Conservation (phyloP, 2,797 vertebrate genomes). For the Picus viridis region DNA sequence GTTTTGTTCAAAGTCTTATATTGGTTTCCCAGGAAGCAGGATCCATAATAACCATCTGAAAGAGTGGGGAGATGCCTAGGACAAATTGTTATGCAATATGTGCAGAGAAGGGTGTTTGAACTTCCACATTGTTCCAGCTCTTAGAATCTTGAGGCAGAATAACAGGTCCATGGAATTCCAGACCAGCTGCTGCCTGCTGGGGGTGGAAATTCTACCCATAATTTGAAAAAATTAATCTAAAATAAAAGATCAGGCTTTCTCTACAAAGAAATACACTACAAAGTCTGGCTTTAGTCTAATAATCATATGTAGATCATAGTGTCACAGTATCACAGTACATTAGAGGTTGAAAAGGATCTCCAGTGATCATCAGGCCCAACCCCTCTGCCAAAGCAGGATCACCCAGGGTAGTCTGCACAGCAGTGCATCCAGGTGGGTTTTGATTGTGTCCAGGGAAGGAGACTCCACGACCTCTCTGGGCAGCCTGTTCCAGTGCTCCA, state of each 20-base stretch:
- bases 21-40: neutral
- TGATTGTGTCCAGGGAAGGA: no score
- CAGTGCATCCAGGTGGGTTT: no score
- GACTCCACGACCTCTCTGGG: no score
- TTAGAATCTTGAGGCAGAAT: neutral
- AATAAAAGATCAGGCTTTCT: neutral
- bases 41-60: neutral
- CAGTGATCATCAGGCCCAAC: no score
- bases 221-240: neutral
- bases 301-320: neutral
- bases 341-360: no score
- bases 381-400: no score
- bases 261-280: neutral
- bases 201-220: neutral
- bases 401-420: no score
- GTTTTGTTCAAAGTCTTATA: neutral
- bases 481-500: no score
- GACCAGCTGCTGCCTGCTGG: neutral
- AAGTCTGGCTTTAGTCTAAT: neutral
- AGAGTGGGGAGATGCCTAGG: neutral
- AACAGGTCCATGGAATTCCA: neutral
- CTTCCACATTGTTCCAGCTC: neutral
- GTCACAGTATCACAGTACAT: no score
- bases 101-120: neutral
- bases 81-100: fast-evolving